Base-by-base conservation (phyloP, 2,113 vertebrate species). In the Sorex fumeus region DNA sequence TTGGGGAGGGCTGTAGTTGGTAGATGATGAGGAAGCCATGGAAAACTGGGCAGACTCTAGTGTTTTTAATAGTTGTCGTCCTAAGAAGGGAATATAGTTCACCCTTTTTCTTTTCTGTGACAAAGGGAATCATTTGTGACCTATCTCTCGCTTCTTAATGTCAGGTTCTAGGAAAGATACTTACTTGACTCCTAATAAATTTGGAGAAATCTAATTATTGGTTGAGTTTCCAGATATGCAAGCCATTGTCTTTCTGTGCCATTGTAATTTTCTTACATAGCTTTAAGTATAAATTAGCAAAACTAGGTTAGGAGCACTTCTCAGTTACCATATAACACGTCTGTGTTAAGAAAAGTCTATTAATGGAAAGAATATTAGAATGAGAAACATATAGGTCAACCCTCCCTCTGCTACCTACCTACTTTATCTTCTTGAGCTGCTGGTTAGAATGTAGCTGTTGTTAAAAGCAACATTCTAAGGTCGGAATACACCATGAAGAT, bases 231-330 rank as follows among this genome's bases (percentile, higher is more conserved):
- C 66, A 36, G 28, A 32, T 77, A 8, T 80, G 30, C 77, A 81
- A 81, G 32, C 18, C 30, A 36, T 25, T 78, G 34, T 66, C 21
- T 10, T 12, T 91, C 87, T 93, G 30, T 57, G 34, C 34, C 66
- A 67, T 66, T 34, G 72, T n/a, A 50, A 82, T 80, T 84, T 94
- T 8, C 70, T 88, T 25, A 71, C 76, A 36, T 13, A 32, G 32
- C 69, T 79, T n/a, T 62, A 57, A 36, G n/a, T 93, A 36, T 28
- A 76, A 90, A 34, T 86, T 43, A 89, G 32, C 47, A 70, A 78
- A 88, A 9, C 43, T 45, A 32, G 91, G 4, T 32, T 82, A 23
- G 34, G n/a, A 84, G 45, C 81, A 60, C 12, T 90, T 79, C 25
- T 50, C 36, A 43, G 4, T 78, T 87, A 74, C 62, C 64, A 34